Conservation (phyloP, 2,113 vertebrate species). For the Hiodon alosoides region DNA sequence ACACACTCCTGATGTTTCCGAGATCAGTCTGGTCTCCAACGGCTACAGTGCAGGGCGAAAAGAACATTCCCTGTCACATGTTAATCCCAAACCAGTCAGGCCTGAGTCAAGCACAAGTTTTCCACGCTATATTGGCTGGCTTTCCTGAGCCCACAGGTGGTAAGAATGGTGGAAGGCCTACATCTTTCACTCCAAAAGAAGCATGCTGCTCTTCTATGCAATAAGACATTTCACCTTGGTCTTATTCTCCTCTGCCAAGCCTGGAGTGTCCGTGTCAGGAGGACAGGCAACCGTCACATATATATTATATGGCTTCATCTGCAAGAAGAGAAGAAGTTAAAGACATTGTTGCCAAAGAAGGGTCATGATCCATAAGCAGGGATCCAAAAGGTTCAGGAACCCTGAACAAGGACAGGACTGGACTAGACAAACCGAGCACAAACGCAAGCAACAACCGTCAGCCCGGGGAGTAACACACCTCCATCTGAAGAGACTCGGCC, state of each 20-base stretch:
- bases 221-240: conserved; percentile 69
- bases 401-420: neutral
- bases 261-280: conserved; percentile 94
- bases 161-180: too few relatives aligned
- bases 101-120: neutral
- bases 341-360: too few relatives aligned
- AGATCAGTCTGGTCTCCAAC: conserved; percentile 89
- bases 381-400: neutral
- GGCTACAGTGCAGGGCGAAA: conserved; percentile 61
- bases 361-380: neutral
- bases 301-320: conserved; percentile 98
- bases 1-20: conserved; percentile 84
- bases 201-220: neutral
- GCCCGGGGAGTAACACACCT: conserved; percentile 61
- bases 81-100: neutral
- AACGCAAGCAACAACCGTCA: neutral
- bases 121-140: neutral
- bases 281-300: conserved; percentile 90
- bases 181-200: too few relatives aligned
- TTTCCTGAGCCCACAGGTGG: neutral
- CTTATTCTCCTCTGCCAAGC: conserved; percentile 83
- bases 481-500: conserved; percentile 95
- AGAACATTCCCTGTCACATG: neutral
- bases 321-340: neutral
- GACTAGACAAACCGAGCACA: neutral